A percentile compares a stretch with the other conserved stretches of the same genome.
These are phyloP conservation scores for Drosophila villosipedis DNA, from an alignment of 2,888 invertebrate species.

Conservation along the genomic window DNA sequence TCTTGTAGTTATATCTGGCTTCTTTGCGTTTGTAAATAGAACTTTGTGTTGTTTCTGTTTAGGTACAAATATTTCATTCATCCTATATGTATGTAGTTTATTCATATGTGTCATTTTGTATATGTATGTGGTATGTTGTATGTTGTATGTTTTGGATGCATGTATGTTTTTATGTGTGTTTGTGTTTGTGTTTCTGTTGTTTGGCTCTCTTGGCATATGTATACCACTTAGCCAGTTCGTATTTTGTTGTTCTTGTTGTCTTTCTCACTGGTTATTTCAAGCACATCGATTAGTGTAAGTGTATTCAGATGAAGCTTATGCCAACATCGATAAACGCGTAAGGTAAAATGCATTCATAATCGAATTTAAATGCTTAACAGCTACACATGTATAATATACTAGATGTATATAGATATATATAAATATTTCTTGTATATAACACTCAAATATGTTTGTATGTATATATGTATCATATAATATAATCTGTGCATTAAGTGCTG, in stretches of 20 bases:
- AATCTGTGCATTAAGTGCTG: slow-evolving; percentile 39
- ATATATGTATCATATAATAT: slow-evolving; percentile 30
- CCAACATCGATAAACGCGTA: slow-evolving; percentile 64
- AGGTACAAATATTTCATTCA: slow-evolving; percentile 73
- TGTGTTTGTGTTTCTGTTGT: not conserved
- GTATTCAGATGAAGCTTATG: slow-evolving; percentile 29
- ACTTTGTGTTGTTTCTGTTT: slow-evolving; percentile 30
- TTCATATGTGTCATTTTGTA: slow-evolving; percentile 47
- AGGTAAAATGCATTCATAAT: slow-evolving; percentile 69
- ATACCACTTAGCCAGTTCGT: slow-evolving; percentile 66
- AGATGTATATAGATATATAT: slow-evolving; percentile 40
- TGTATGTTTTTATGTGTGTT: slow-evolving; percentile 14
- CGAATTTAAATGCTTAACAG: slow-evolving; percentile 72
- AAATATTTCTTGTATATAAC: slow-evolving; percentile 45
- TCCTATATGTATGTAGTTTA: slow-evolving; percentile 28
- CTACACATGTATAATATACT: slow-evolving; percentile 67
- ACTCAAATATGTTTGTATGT: slow-evolving; percentile 26
- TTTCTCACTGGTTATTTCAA: slow-evolving; percentile 55
- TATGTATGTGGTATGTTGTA: slow-evolving; percentile 41
- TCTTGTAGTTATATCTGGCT: slow-evolving; percentile 33
- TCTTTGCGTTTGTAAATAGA: slow-evolving; percentile 55
- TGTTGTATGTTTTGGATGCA: slow-evolving; percentile 13
- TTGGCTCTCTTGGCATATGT: slow-evolving; percentile 65
- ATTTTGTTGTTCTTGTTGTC: slow-evolving; percentile 6
- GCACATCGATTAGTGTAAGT: slow-evolving; percentile 62